phyloP scores from a whole-genome alignment of 2,797 vertebrate genomes.

The Pangasius krempfi region DNA sequence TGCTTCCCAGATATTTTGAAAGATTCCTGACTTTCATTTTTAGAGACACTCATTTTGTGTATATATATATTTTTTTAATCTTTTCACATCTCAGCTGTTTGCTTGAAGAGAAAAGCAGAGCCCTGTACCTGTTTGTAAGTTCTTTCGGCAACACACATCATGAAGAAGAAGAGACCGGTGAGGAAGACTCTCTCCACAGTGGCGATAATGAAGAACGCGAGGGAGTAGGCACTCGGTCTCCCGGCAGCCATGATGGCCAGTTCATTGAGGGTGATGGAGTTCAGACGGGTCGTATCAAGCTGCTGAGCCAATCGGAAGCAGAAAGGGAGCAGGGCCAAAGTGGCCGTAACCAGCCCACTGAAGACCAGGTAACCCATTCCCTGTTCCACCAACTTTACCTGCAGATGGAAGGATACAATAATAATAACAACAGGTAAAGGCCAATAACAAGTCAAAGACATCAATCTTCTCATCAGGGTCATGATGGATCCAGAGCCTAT shows the following conservation, averaged over 20 bases:
- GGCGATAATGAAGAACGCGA: constrained; percentile 82
- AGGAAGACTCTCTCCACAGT: constrained; percentile 88
- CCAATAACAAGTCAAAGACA: background rate
- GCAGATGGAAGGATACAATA: background rate
- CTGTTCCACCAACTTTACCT: constrained; percentile 94
- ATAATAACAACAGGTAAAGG: no score
- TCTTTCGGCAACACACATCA: constrained; percentile 98
- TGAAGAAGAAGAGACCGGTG: constrained; percentile 95
- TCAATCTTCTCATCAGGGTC: background rate
- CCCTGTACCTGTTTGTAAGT: constrained; percentile 91
- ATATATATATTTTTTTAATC: background rate
- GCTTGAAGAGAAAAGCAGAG: background rate
- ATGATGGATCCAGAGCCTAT: background rate
- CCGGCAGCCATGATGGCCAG: constrained; percentile 80
- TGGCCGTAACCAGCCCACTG: constrained; percentile 83
- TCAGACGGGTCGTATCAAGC: constrained; percentile 79
- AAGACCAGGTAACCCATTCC: constrained; percentile 90
- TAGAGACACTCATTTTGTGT: background rate
- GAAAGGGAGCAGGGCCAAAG: constrained; percentile 86
- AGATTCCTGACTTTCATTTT: background rate
- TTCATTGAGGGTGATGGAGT: constrained; percentile 75
- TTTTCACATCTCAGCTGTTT: background rate
- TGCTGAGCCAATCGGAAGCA: constrained; percentile 82
- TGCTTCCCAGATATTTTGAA: background rate
- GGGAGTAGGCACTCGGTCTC: constrained; percentile 63